A percentile compares a stretch with the other conserved stretches of the same genome.
These are phyloP conservation scores for Microtus ochrogaster DNA, from an alignment of 2,113 vertebrate species.

Conservation along the genomic window DNA sequence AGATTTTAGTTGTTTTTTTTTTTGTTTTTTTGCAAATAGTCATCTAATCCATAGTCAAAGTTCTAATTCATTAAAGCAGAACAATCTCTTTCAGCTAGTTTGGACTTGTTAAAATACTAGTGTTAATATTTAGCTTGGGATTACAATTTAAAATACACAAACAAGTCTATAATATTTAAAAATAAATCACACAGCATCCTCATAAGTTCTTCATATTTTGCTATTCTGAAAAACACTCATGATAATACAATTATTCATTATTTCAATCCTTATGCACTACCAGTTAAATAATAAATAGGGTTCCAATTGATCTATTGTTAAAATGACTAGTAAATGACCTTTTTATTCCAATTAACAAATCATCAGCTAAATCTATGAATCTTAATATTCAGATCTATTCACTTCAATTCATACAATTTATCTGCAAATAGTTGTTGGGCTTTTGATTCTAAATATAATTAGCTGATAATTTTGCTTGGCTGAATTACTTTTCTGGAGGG, in stretches of 20 bases:
- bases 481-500: conserved; percentile 94
- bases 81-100: conserved; percentile 11
- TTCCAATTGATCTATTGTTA: conserved; percentile 98
- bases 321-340: conserved; percentile 98
- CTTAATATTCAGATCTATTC: conserved; percentile 99
- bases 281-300: conserved; percentile 95
- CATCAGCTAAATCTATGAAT: conserved; percentile 99
- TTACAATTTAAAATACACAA: background rate
- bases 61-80: conserved; percentile 6
- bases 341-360: conserved; percentile 99
- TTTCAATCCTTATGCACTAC: conserved; percentile 85
- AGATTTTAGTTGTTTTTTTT: conserved; percentile 66
- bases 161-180: conserved; percentile 32
- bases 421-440: conserved; percentile 96
- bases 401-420: conserved; percentile 98
- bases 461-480: conserved; percentile 93
- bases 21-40: background rate
- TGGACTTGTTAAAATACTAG: conserved; percentile 2
- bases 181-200: conserved; percentile 28
- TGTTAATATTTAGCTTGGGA: background rate
- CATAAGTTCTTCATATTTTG: conserved; percentile 45
- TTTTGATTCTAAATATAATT: conserved; percentile 97
- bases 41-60: conserved; percentile 24
- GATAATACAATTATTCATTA: conserved; percentile 84
- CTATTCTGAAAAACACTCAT: conserved; percentile 71